These are phyloP conservation scores for Cheilinus undulatus DNA, from an alignment of 2,113 vertebrate genomes.

Conservation along the genomic window DNA sequence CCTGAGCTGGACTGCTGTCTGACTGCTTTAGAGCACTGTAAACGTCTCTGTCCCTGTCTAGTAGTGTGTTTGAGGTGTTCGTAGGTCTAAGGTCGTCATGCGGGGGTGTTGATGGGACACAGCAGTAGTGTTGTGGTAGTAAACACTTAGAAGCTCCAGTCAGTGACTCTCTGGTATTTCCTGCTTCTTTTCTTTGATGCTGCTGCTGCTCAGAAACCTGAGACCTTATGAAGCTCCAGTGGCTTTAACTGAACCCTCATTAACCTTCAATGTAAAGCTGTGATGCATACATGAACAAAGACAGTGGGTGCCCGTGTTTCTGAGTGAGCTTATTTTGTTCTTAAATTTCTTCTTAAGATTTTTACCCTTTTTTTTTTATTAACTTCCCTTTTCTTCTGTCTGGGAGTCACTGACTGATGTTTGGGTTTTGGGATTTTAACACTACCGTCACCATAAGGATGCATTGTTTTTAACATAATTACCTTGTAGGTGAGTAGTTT, in stretches of 20 bases:
- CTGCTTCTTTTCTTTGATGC: slow-evolving; percentile 57
- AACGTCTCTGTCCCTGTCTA: slow-evolving; percentile 31
- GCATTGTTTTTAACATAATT: too few relatives aligned
- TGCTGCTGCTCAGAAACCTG: slow-evolving; percentile 58
- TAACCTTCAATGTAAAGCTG: slow-evolving; percentile 20
- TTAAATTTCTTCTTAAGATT: slow-evolving; percentile 13
- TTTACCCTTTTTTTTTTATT: background rate
- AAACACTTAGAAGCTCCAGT: slow-evolving; percentile 39
- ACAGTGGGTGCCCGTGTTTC: background rate
- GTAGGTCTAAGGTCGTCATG: slow-evolving; percentile 38
- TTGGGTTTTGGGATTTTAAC: background rate
- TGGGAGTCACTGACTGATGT: background rate
- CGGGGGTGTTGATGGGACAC: background rate
- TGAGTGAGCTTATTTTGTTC: background rate
- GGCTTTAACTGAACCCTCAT: slow-evolving; percentile 19
- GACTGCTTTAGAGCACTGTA: slow-evolving; percentile 36
- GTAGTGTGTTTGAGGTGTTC: slow-evolving; percentile 22
- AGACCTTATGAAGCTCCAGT: slow-evolving; percentile 38
- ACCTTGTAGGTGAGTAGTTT: too few relatives aligned
- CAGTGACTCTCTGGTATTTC: slow-evolving; percentile 62
- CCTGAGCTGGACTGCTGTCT: slow-evolving; percentile 75
- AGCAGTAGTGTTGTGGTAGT: slow-evolving; percentile 31
- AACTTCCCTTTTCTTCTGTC: slow-evolving; percentile 8
- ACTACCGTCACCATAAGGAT: too few relatives aligned
- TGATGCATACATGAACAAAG: background rate